Conservation (phyloP, 2,797 vertebrate genomes). For the Sebastes aleutianus region DNA sequence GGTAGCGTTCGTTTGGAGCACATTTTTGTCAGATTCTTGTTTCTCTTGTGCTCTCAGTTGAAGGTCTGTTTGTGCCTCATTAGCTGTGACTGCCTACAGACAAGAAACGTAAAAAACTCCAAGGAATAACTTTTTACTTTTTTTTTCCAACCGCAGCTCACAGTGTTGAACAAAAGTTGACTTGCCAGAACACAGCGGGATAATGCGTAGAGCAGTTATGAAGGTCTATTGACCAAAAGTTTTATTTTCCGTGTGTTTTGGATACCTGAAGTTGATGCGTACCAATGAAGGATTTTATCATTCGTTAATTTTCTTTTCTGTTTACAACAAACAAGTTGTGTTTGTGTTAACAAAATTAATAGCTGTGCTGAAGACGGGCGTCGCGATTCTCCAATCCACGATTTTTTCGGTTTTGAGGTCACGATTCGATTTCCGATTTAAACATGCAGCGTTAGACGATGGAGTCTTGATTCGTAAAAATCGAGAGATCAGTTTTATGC, state of each 20-base stretch:
- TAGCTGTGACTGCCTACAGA: slow-evolving; percentile 50
- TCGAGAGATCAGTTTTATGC: too few relatives aligned
- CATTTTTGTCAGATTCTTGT: slow-evolving; percentile 18
- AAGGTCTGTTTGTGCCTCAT: slow-evolving; percentile 59
- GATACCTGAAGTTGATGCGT: not conserved
- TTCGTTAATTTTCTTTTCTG: not conserved
- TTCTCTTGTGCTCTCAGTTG: slow-evolving; percentile 27
- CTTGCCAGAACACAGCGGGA: not conserved
- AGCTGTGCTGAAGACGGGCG: too few relatives aligned
- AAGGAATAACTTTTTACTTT: slow-evolving; percentile 9
- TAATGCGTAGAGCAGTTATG: not conserved
- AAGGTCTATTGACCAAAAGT: not conserved
- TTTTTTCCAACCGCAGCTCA: not conserved
- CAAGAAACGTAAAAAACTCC: not conserved
- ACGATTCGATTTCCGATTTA: too few relatives aligned
- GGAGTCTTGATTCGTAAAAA: too few relatives aligned
- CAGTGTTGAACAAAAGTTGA: slow-evolving; percentile 30
- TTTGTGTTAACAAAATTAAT: too few relatives aligned
- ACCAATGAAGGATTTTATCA: not conserved
- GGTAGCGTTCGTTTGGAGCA: slow-evolving; percentile 28
- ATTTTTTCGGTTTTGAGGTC: too few relatives aligned
- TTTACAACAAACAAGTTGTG: too few relatives aligned
- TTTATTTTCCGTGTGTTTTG: not conserved
- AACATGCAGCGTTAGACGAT: too few relatives aligned
- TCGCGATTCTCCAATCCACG: too few relatives aligned